These are phyloP conservation scores for Amphiprion percula DNA, from an alignment of 2,113 vertebrate genomes.

Conservation along the genomic window DNA sequence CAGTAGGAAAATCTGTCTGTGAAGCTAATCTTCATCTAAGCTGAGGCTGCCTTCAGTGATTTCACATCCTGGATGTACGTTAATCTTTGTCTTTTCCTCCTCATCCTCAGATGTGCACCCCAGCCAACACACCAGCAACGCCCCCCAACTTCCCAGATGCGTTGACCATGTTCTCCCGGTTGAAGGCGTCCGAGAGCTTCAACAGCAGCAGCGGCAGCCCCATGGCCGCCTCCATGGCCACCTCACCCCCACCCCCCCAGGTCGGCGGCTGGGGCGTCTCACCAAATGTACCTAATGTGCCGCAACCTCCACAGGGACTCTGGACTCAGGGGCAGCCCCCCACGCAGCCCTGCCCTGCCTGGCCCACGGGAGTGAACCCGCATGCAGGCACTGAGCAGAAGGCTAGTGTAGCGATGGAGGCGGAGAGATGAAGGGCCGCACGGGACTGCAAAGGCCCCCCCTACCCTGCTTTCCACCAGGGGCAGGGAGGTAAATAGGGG, in stretches of 20 bases:
- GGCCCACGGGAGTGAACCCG: slow-evolving; percentile 86
- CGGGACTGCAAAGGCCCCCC: slow-evolving; percentile 52
- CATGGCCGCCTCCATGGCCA: slow-evolving; percentile 89
- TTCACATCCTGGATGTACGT: neutral
- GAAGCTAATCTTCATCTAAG: neutral
- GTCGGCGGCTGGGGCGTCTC: slow-evolving; percentile 86
- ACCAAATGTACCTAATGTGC: slow-evolving; percentile 83
- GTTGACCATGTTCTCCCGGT: slow-evolving; percentile 97
- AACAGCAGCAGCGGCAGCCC: slow-evolving; percentile 86
- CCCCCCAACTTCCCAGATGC: slow-evolving; percentile 97
- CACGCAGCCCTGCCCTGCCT: slow-evolving; percentile 86
- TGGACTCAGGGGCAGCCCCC: slow-evolving; percentile 90
- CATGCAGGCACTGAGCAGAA: slow-evolving; percentile 90
- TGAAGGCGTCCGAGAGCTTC: slow-evolving; percentile 95
- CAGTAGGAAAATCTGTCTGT: too few relatives aligned
- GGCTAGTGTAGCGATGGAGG: slow-evolving; percentile 94
- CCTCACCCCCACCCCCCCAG: slow-evolving; percentile 90
- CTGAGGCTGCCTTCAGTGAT: neutral
- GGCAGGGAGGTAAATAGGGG: slow-evolving; percentile 2
- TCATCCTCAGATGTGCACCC: slow-evolving; percentile 93
- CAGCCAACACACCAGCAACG: slow-evolving; percentile 97
- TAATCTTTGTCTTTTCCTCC: neutral
- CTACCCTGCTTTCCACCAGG: neutral
- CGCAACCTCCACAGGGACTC: slow-evolving; percentile 85
- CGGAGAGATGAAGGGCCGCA: slow-evolving; percentile 93